Evolutionary conservation across 2,113 vertebrate genomes (phyloP).

Genomic region (Brienomyrus brachyistius): DNA sequence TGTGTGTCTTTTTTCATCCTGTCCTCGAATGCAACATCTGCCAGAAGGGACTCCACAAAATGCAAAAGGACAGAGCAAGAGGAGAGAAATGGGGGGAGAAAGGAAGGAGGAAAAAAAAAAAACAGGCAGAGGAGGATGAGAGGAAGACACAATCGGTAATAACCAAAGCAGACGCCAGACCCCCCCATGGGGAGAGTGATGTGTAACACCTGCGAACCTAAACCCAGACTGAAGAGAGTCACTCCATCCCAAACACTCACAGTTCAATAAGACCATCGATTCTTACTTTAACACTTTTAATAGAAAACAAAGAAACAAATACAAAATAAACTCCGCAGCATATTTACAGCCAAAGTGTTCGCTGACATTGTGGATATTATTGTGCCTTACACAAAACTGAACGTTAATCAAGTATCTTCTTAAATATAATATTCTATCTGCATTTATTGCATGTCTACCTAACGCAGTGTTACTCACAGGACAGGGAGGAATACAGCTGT

Average conservation of each 20-base stretch:
- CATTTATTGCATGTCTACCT: conserved; percentile 26
- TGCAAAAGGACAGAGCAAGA: neutral
- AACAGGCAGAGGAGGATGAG: neutral
- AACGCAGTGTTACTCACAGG: conserved; percentile 1
- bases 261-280: neutral
- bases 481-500: conserved; percentile 23
- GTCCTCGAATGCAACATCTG: conserved; percentile 60
- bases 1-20: conserved; percentile 43
- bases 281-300: conserved; percentile 45
- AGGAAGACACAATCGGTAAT: neutral
- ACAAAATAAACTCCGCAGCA: conserved; percentile 47
- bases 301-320: conserved; percentile 59
- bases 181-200: neutral
- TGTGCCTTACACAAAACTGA: conserved; percentile 38
- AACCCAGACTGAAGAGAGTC: neutral
- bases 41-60: conserved; percentile 27
- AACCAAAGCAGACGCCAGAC: neutral
- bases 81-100: conserved; percentile 11
- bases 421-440: conserved; percentile 23
- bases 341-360: conserved; percentile 52
- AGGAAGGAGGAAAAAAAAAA: neutral
- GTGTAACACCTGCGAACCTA: neutral
- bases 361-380: conserved; percentile 21
- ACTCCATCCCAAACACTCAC: neutral
- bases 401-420: conserved; percentile 24